Base-by-base conservation (phyloP, 2,888 invertebrate genomes). In the Ptychoptera albimana region DNA sequence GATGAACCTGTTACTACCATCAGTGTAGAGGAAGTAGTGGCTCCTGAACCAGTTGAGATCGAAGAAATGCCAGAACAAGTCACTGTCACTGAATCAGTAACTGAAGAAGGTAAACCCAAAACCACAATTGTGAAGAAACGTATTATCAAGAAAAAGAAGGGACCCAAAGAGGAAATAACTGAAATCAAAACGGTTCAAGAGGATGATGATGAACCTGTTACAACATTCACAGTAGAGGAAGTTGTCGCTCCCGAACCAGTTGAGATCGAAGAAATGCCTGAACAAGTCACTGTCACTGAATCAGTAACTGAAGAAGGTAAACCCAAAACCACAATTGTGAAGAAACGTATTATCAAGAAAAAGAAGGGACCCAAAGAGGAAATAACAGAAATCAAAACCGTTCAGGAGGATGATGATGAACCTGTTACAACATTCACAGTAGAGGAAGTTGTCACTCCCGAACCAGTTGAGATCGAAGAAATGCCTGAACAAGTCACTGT, bases 101-200 rank as follows among this genome's bases (percentile, higher is more conserved):
- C 23, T 7, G 42, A 46, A 1, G 50, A 50, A 34, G 52, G 52
- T 1, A 63, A 60, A 40, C 52, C 57, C 8, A 50, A 34, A 48
- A 60, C 36, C 43, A 50, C 39, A 37, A 51, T 54, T 8, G 52
- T 54, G 11, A 59, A 59, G 37, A 60, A 56, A 36, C 54, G 60
- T 13, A 55, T 55, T 7, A 57, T 60, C 42, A 61, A 55, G 48
- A 63, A 60, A 54, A 55, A 54, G 4, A 60, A 51, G 50, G 66
- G 60, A 42, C 48, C 51, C 40, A 60, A 59, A 54, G 53, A 60
- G 36, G 60, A 67, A 51, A 53, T 60, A 11, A 65, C 62, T 2
- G 58, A 63, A 54, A 61, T 65, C 42, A 51, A 60, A 13, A 63
- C 63, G 4, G 56, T 63, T 16, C 56, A 57, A 48, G 59, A 63